Evolutionary conservation across 2,113 vertebrate species (phyloP).

Genomic region (Caranx melampygus): DNA sequence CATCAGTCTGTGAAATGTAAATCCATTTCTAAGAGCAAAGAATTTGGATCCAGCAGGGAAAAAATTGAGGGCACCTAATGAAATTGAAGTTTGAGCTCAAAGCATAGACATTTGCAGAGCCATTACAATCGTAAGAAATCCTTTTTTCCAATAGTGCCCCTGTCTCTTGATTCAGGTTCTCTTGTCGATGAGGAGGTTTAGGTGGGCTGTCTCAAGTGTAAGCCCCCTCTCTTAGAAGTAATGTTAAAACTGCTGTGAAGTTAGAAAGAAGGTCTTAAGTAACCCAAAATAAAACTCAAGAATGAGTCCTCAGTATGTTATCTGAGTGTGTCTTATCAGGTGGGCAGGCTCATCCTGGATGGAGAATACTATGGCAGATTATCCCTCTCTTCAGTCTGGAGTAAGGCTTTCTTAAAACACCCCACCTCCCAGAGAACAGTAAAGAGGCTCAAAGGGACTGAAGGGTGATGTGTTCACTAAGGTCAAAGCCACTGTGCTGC

Average conservation of each 20-base stretch:
- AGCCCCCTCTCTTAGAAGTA: constrained; percentile 9
- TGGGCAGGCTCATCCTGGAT: constrained; percentile 54
- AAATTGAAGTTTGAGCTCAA: constrained; percentile 45
- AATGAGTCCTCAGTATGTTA: constrained; percentile 48
- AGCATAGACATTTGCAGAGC: constrained; percentile 43
- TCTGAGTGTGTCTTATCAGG: constrained; percentile 65
- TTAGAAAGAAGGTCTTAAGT: constrained; percentile 48
- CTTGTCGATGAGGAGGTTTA: constrained; percentile 55
- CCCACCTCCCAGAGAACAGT: constrained; percentile 15
- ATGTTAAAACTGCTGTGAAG: constrained; percentile 6
- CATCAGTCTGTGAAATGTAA: constrained; percentile 41
- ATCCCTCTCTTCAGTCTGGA: constrained; percentile 51
- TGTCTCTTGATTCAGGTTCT: constrained; percentile 30
- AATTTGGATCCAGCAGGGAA: constrained; percentile 39
- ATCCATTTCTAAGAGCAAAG: constrained; percentile 55
- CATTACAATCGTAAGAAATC: constrained; percentile 34
- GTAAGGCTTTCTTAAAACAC: constrained; percentile 37
- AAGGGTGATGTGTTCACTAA: constrained; percentile 30
- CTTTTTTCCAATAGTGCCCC: constrained; percentile 45
- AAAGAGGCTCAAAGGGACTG: constrained; percentile 25
- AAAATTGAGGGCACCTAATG: constrained; percentile 57
- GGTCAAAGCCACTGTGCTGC: constrained; percentile 34
- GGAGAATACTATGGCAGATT: constrained; percentile 63
- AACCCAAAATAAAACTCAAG: constrained; percentile 52
- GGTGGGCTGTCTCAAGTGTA: constrained; percentile 26